A percentile compares a stretch with the other conserved stretches of the same genome.
Evolutionary conservation across 1,140 invertebrate species (phyloP).

Genomic region (Luehdorfia chinensis): DNA sequence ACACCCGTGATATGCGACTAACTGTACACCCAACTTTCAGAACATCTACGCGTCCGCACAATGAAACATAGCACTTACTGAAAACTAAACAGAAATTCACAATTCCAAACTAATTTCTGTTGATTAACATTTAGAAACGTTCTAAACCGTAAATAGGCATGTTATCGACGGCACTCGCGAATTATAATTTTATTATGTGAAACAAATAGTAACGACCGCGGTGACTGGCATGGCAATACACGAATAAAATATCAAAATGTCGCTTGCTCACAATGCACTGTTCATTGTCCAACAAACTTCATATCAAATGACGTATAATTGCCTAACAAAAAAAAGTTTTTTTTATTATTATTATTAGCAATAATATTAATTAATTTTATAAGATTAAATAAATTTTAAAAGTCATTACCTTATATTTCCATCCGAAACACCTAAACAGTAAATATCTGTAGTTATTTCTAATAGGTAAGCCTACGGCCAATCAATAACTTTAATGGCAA

Average conservation of each 20-base stretch:
- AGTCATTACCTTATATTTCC: too few relatives aligned
- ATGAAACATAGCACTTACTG: constrained; percentile 61
- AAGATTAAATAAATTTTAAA: too few relatives aligned
- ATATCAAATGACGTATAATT: constrained; percentile 12
- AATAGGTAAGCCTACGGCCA: too few relatives aligned
- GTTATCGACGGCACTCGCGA: constrained; percentile 34
- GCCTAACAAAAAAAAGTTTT: neutral
- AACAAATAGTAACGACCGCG: constrained; percentile 40
- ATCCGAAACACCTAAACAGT: too few relatives aligned
- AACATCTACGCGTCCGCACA: constrained; percentile 64
- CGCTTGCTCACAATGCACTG: constrained; percentile 43
- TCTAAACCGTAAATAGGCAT: constrained; percentile 32
- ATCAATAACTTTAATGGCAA: too few relatives aligned
- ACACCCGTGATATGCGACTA: constrained; percentile 42
- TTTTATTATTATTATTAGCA: too few relatives aligned
- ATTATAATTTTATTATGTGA: constrained; percentile 38
- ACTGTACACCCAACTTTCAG: constrained; percentile 64
- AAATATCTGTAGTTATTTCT: too few relatives aligned
- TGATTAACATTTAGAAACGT: constrained; percentile 25
- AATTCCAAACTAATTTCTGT: constrained; percentile 35
- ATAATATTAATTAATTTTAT: too few relatives aligned
- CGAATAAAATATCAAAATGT: constrained; percentile 69
- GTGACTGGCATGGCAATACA: constrained; percentile 66
- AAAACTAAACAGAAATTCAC: constrained; percentile 48
- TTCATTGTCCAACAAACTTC: constrained; percentile 38